Conservation (phyloP, 1,140 invertebrate genomes). For the Drosophila funebris region DNA sequence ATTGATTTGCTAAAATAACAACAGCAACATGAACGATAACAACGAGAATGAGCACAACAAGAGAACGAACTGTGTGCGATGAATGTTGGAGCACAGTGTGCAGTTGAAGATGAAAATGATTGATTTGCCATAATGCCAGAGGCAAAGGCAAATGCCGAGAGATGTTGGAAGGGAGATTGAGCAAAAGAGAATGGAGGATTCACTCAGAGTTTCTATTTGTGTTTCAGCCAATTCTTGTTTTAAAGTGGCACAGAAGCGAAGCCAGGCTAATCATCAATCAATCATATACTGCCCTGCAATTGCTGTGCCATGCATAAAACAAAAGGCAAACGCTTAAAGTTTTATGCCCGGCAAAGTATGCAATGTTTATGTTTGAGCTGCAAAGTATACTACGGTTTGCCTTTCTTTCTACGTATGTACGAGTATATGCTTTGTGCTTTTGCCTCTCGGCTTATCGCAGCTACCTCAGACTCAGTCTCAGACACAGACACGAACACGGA, state of each 20-base stretch:
- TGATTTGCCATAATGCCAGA: constrained; percentile 66
- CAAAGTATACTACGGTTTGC: constrained; percentile 25
- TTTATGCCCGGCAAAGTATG: constrained; percentile 34
- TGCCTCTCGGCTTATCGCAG: constrained; percentile 13
- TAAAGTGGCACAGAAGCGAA: constrained; percentile 38
- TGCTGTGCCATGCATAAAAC: constrained; percentile 51
- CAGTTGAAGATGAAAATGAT: constrained; percentile 72
- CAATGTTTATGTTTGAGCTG: constrained; percentile 19
- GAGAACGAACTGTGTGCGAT: not conserved
- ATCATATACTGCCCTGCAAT: constrained; percentile 56
- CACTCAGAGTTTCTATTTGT: constrained; percentile 54
- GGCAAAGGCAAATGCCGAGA: constrained; percentile 5
- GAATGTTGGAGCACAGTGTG: constrained; percentile 48
- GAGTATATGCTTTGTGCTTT: not conserved
- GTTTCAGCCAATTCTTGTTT: constrained; percentile 48
- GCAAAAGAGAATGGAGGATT: constrained; percentile 5
- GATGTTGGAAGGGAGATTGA: not conserved
- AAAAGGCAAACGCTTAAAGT: constrained; percentile 46
- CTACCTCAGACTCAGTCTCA: not conserved
- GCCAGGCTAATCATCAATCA: constrained; percentile 67
- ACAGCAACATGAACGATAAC: not conserved
- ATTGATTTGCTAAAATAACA: constrained; percentile 57
- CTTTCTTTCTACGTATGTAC: constrained; percentile 11
- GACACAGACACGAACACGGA: not conserved
- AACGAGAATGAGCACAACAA: not conserved